A percentile compares a stretch with the other conserved stretches of the same genome.
Conservation (phyloP, 2,888 invertebrate genomes). For the Dasysyrphus albostriatus region DNA sequence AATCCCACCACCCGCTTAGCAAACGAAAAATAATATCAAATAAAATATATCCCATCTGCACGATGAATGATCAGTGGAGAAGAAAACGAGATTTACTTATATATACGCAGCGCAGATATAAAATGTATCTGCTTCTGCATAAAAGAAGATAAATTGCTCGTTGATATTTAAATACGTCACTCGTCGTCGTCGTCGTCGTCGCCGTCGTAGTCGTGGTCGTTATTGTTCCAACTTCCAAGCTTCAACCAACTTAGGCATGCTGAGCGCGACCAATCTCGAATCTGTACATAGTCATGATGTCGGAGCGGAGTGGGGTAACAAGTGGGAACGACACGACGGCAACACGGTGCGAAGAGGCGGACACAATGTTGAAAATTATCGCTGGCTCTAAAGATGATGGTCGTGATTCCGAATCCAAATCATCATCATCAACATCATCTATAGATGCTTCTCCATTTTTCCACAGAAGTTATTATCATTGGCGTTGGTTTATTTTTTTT, state of each 20-base stretch:
- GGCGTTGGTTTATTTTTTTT: conserved; percentile 38
- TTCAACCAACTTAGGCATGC: conserved; percentile 69
- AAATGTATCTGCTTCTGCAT: conserved; percentile 67
- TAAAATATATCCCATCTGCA: conserved; percentile 53
- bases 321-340: neutral
- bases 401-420: conserved; percentile 67
- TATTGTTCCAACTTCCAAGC: conserved; percentile 6
- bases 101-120: conserved; percentile 67
- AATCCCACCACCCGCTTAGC: neutral
- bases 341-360: conserved; percentile 10
- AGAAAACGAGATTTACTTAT: conserved; percentile 75
- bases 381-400: conserved; percentile 68
- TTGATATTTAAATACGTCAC: conserved; percentile 66
- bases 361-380: conserved; percentile 66
- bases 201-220: conserved; percentile 2
- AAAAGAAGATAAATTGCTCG: conserved; percentile 67
- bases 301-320: no score
- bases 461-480: conserved; percentile 65
- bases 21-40: conserved; percentile 36
- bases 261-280: conserved; percentile 73
- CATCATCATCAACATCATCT: conserved; percentile 45
- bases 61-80: conserved; percentile 75
- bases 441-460: conserved; percentile 73
- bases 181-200: conserved; percentile 17
- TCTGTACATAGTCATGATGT: conserved; percentile 56